A percentile compares a stretch with the other conserved stretches of the same genome.
These are phyloP conservation scores for Antidorcas marsupialis DNA, from an alignment of 2,113 vertebrate species.

Conservation along the genomic window DNA sequence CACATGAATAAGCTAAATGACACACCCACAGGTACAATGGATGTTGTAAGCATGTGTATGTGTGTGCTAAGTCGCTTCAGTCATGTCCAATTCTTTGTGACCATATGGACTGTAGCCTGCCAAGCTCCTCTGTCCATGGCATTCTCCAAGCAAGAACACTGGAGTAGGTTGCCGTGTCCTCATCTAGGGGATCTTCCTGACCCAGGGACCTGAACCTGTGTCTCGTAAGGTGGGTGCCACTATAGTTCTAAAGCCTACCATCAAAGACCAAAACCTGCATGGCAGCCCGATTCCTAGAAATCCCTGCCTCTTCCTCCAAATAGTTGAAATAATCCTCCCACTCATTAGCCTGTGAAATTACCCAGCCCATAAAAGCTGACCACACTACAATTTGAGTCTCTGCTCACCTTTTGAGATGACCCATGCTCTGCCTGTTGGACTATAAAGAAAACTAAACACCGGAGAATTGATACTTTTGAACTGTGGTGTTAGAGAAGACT, in stretches of 20 bases:
- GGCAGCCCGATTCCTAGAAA: neutral
- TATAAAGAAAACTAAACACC: neutral
- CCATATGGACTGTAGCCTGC: neutral
- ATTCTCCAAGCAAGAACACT: neutral
- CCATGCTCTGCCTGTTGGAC: neutral
- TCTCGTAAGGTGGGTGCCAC: neutral
- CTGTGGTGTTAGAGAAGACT: neutral
- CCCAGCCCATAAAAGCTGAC: neutral
- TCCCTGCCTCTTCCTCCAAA: neutral
- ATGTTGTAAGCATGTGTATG: neutral
- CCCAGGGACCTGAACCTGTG: neutral
- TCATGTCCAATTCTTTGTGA: neutral
- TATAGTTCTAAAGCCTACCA: neutral
- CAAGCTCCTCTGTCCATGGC: neutral
- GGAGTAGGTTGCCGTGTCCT: neutral
- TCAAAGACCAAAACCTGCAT: neutral
- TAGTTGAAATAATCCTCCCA: neutral
- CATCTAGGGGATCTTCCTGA: neutral
- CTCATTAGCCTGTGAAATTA: neutral
- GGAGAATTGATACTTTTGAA: neutral
- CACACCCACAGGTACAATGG: neutral
- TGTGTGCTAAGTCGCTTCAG: neutral
- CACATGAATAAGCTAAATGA: neutral
- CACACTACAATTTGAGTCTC: neutral
- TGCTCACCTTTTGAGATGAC: neutral